Conservation (phyloP, 2,888 invertebrate species). For the Argynnis bischoffii region DNA sequence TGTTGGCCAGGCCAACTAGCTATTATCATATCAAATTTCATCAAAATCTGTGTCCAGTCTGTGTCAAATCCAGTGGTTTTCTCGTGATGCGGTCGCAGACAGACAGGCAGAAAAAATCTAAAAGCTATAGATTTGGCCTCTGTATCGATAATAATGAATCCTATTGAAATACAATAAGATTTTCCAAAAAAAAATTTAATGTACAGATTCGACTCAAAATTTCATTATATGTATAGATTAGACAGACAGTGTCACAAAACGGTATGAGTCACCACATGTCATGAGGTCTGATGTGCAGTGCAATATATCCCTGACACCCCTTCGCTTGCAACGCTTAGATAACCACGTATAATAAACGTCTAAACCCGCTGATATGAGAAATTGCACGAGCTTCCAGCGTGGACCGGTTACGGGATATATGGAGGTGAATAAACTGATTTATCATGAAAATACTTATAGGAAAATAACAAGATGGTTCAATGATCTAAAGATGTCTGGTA, state of each 20-base stretch:
- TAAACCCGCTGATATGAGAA: constrained; percentile 36
- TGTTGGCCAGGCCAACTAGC: too few relatives aligned
- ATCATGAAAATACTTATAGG: constrained; percentile 13
- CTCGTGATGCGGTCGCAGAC: too few relatives aligned
- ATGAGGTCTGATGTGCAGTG: constrained; percentile 32
- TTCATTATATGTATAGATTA: background rate
- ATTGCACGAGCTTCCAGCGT: constrained; percentile 29
- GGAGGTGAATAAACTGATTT: constrained; percentile 19
- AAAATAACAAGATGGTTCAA: background rate
- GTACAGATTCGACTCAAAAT: too few relatives aligned
- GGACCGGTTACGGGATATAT: constrained; percentile 19
- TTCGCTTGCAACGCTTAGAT: constrained; percentile 35
- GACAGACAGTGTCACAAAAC: constrained; percentile 11
- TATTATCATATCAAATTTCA: too few relatives aligned
- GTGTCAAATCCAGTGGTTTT: too few relatives aligned
- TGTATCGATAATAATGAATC: too few relatives aligned
- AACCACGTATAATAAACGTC: constrained; percentile 39
- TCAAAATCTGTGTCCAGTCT: too few relatives aligned
- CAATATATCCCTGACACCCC: constrained; percentile 36
- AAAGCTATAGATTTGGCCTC: too few relatives aligned
- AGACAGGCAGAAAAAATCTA: too few relatives aligned
- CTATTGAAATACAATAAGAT: too few relatives aligned
- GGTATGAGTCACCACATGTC: constrained; percentile 28
- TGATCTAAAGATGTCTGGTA: background rate
- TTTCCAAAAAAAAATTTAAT: too few relatives aligned